These are phyloP conservation scores for Cromileptes altivelis DNA, from an alignment of 2,113 vertebrate genomes.

Conservation along the genomic window DNA sequence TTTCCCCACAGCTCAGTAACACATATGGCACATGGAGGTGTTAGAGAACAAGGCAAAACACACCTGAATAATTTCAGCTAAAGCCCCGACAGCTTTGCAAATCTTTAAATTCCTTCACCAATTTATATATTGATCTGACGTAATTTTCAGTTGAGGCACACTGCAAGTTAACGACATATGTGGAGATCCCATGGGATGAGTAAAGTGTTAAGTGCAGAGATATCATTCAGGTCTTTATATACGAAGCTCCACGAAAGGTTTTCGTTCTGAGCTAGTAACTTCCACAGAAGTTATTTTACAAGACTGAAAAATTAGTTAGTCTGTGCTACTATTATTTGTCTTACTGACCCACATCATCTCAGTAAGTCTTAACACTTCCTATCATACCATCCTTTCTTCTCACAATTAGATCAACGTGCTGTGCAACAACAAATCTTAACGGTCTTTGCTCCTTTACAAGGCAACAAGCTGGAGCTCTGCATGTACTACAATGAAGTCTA, in stretches of 20 bases:
- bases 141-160: background rate
- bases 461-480: background rate
- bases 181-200: background rate
- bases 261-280: background rate
- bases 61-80: background rate
- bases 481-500: background rate
- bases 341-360: slow-evolving; percentile 14
- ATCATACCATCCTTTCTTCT: background rate
- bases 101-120: slow-evolving; percentile 9
- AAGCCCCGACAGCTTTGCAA: background rate
- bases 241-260: background rate
- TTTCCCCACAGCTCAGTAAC: background rate
- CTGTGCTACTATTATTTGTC: background rate
- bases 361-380: background rate
- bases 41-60: slow-evolving; percentile 2
- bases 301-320: background rate
- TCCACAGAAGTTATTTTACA: too few relatives aligned
- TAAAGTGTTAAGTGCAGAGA: background rate
- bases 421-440: background rate
- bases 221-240: background rate
- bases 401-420: slow-evolving; percentile 9
- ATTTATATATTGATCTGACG: background rate
- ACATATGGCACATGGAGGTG: background rate
- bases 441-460: background rate
- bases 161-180: background rate